A percentile compares a stretch with the other conserved stretches of the same genome.
Conservation (phyloP, 1,140 invertebrate species). For the Eubasilissa regina region DNA sequence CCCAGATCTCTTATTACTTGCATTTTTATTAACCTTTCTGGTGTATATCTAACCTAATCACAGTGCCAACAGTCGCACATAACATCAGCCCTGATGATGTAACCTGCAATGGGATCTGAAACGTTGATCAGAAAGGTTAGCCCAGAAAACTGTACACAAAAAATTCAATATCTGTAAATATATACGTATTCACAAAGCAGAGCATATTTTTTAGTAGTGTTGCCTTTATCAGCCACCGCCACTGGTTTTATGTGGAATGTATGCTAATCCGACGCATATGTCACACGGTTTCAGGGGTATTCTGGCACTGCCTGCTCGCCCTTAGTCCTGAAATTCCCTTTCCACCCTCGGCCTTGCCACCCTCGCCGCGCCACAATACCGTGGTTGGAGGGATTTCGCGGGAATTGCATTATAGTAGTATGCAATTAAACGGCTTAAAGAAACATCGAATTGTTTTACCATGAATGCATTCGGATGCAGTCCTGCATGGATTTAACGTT, state of each 20-base stretch:
- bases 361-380: slow-evolving; percentile 11
- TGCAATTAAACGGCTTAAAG: slow-evolving; percentile 43
- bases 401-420: slow-evolving; percentile 13
- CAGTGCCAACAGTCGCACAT: too few relatives aligned
- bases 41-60: too few relatives aligned
- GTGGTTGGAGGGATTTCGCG: slow-evolving; percentile 15
- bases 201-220: not conserved
- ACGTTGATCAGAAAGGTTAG: too few relatives aligned
- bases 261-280: slow-evolving; percentile 60
- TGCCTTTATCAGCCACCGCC: not conserved
- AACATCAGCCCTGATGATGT: too few relatives aligned
- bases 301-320: not conserved
- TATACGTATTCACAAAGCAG: not conserved
- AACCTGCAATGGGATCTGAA: too few relatives aligned
- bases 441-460: slow-evolving; percentile 37
- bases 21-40: too few relatives aligned
- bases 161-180: too few relatives aligned
- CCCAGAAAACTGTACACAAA: too few relatives aligned
- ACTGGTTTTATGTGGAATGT: slow-evolving; percentile 57
- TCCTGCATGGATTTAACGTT: not conserved
- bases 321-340: not conserved
- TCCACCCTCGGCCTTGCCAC: slow-evolving; percentile 17
- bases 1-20: too few relatives aligned
- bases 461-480: slow-evolving; percentile 16
- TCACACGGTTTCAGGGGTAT: slow-evolving; percentile 50